These are phyloP conservation scores for Drosophila kanekoi DNA, from an alignment of 2,888 invertebrate genomes.

Conservation along the genomic window DNA sequence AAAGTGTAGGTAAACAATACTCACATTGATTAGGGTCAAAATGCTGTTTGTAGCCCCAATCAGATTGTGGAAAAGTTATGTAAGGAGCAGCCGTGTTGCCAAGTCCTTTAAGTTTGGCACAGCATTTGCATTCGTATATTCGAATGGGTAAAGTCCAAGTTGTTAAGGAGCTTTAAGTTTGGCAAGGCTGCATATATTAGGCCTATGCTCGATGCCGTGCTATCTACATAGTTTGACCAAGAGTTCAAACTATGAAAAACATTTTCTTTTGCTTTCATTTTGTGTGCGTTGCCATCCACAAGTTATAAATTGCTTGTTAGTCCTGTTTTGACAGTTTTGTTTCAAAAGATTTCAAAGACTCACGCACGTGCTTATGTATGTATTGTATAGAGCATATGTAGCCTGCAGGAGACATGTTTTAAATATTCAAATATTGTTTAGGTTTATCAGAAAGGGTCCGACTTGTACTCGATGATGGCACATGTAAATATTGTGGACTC, in stretches of 20 bases:
- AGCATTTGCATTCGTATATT: slow-evolving; percentile 55
- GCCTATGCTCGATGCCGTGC: slow-evolving; percentile 19
- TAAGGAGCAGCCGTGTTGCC: slow-evolving; percentile 13
- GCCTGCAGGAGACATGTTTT: neutral
- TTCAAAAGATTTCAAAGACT: slow-evolving; percentile 37
- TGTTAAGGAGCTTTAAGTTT: slow-evolving; percentile 44
- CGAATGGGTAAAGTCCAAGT: slow-evolving; percentile 19
- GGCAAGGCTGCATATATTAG: slow-evolving; percentile 60
- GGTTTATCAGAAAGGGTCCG: neutral
- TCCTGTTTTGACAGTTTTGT: slow-evolving; percentile 38
- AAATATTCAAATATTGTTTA: slow-evolving; percentile 8
- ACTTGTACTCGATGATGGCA: slow-evolving; percentile 1
- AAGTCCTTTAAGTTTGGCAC: slow-evolving; percentile 26
- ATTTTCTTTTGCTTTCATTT: slow-evolving; percentile 23
- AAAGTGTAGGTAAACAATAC: slow-evolving; percentile 65
- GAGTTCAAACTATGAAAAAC: slow-evolving; percentile 31
- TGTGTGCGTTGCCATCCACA: slow-evolving; percentile 18
- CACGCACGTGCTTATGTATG: neutral
- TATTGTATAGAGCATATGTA: neutral
- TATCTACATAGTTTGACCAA: slow-evolving; percentile 12
- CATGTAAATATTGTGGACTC: slow-evolving; percentile 9
- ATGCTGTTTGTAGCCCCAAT: slow-evolving; percentile 50
- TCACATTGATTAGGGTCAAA: slow-evolving; percentile 74
- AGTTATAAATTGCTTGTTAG: slow-evolving; percentile 52
- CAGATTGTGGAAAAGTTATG: slow-evolving; percentile 39